Percentiles rank a stretch among this genome's conserved stretches.
These are phyloP conservation scores for Scopus umbretta DNA, from an alignment of 2,113 vertebrate species.

Conservation along the genomic window DNA sequence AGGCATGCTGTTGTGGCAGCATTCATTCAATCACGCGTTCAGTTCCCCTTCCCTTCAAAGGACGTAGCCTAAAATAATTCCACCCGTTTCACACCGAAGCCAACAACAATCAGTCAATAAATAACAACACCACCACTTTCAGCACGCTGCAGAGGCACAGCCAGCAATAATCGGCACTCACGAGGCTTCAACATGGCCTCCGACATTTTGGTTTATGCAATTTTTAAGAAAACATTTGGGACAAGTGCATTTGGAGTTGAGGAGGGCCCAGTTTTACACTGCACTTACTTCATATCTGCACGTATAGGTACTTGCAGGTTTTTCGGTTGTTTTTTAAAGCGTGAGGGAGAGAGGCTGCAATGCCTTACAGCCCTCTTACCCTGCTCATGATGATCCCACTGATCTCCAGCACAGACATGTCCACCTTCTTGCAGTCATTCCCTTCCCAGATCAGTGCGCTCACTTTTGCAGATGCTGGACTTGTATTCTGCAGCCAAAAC, in stretches of 20 bases:
- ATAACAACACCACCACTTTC: background rate
- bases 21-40: background rate
- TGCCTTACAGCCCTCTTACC: constrained; percentile 66
- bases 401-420: constrained; percentile 97
- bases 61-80: background rate
- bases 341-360: background rate
- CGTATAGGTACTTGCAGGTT: rapidly evolving
- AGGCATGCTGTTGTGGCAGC: background rate
- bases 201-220: no score
- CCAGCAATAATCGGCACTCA: background rate
- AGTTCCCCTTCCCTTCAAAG: background rate
- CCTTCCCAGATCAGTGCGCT: constrained; percentile 98
- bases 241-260: background rate
- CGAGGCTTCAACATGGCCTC: background rate
- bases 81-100: background rate
- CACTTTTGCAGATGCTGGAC: constrained; percentile 90
- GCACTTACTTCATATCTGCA: background rate
- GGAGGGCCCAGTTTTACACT: background rate
- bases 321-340: background rate
- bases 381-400: constrained; percentile 94
- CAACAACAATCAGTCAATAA: background rate
- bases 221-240: background rate
- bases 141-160: background rate
- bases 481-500: constrained; percentile 93
- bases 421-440: constrained; percentile 95